Conservation (phyloP, 2,113 vertebrate genomes). For the Hippoglossus stenolepis region DNA sequence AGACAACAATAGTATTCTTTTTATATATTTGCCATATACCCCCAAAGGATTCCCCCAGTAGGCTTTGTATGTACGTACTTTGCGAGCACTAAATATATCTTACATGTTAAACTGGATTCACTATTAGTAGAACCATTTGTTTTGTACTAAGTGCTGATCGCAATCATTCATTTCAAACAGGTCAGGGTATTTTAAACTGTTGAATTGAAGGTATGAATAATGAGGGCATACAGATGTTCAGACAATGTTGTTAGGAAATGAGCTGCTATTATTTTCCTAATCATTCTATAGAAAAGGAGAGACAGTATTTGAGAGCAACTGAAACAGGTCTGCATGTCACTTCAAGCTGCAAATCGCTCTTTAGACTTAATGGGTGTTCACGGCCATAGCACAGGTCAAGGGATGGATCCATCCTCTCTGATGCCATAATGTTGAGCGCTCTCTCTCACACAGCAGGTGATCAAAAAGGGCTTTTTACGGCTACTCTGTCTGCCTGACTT, state of each 20-base stretch:
- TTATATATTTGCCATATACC: constrained; percentile 64
- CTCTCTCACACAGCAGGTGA: constrained; percentile 68
- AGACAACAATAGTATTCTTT: constrained; percentile 60
- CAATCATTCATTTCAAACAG: constrained; percentile 71
- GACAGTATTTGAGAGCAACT: not conserved
- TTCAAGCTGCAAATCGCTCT: constrained; percentile 31
- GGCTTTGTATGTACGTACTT: constrained; percentile 75
- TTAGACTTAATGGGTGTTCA: constrained; percentile 41
- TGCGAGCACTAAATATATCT: constrained; percentile 71
- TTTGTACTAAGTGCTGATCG: constrained; percentile 74
- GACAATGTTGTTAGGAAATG: constrained; percentile 31
- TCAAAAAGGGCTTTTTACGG: constrained; percentile 80
- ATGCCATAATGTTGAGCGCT: constrained; percentile 64
- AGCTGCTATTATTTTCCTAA: constrained; percentile 38
- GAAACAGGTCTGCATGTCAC: constrained; percentile 41
- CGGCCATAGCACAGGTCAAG: constrained; percentile 64
- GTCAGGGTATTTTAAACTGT: constrained; percentile 67
- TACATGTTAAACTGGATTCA: constrained; percentile 66
- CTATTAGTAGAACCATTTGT: constrained; percentile 69
- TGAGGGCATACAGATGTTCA: constrained; percentile 41
- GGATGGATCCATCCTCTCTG: constrained; percentile 41
- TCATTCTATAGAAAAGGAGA: constrained; percentile 36
- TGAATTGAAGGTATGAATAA: constrained; percentile 58
- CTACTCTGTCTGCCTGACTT: constrained; percentile 70
- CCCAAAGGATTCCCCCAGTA: constrained; percentile 59